Evolutionary conservation across 2,888 invertebrate species (phyloP).

Genomic region (Drosophila quasianomalipes): DNA sequence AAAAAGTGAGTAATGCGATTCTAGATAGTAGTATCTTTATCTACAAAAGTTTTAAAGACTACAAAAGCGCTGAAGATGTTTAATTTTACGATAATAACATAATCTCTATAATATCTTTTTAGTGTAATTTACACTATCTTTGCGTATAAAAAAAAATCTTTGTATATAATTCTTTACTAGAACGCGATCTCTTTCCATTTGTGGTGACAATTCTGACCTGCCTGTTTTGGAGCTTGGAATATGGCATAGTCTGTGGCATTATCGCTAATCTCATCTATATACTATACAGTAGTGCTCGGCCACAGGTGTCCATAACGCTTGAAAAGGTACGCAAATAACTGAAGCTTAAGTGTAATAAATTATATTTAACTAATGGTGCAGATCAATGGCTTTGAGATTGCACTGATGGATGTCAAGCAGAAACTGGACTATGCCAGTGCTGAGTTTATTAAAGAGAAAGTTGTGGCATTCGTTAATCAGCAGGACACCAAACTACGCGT

Average conservation of each 20-base stretch:
- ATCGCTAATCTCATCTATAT: conserved; percentile 92
- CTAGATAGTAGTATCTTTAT: background rate
- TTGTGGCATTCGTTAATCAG: conserved; percentile 91
- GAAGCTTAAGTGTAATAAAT: conserved; percentile 26
- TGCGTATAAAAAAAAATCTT: background rate
- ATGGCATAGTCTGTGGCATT: conserved; percentile 94
- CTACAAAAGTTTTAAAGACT: background rate
- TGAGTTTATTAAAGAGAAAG: conserved; percentile 89
- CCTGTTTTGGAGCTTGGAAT: conserved; percentile 92
- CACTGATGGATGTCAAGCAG: conserved; percentile 90
- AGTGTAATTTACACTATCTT: background rate
- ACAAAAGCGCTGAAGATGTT: no score
- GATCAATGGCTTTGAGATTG: conserved; percentile 85
- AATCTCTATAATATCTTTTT: no score
- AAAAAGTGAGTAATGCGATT: conserved; percentile 87
- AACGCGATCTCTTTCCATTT: conserved; percentile 94
- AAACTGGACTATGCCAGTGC: conserved; percentile 92
- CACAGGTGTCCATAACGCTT: conserved; percentile 88
- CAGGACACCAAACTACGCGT: conserved; percentile 87
- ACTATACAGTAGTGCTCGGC: conserved; percentile 93
- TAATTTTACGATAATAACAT: background rate
- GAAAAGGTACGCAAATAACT: conserved; percentile 74
- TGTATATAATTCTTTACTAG: conserved; percentile 86
- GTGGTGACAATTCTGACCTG: conserved; percentile 93
- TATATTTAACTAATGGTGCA: conserved; percentile 33